A percentile compares a stretch with the other conserved stretches of the same genome.
Conservation (phyloP, 2,113 vertebrate genomes). For the Nothobranchius furzeri region DNA sequence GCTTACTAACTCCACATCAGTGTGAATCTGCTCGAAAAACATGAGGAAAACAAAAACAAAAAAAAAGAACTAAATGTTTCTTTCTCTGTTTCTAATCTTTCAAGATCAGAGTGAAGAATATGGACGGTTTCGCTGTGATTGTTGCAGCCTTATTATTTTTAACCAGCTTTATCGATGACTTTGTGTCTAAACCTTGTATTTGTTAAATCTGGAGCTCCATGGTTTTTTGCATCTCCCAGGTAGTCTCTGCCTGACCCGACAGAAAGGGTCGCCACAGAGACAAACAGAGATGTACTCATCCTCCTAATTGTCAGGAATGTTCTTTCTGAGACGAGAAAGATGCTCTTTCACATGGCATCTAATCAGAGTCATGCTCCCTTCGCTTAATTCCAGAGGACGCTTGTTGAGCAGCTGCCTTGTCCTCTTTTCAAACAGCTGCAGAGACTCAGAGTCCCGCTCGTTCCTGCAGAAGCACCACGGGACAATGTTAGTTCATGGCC, state of each 20-base stretch:
- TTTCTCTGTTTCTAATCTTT: not conserved
- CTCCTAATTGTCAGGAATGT: conserved; percentile 78
- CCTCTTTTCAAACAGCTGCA: conserved; percentile 56
- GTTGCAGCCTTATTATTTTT: too few species aligned
- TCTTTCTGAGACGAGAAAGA: conserved; percentile 75
- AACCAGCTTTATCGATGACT: not conserved
- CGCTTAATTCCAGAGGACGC: conserved; percentile 71
- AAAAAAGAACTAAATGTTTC: not conserved
- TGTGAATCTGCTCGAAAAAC: conserved; percentile 12
- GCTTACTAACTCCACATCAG: not conserved
- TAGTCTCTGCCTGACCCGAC: conserved; percentile 64
- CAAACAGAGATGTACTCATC: conserved; percentile 75
- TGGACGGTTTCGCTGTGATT: not conserved
- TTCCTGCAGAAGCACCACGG: conserved; percentile 29
- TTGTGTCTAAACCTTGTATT: conserved; percentile 29
- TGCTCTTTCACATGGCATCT: conserved; percentile 74
- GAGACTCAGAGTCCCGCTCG: conserved; percentile 34
- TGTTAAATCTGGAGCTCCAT: conserved; percentile 30
- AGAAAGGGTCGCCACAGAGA: conserved; percentile 55
- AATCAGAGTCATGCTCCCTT: conserved; percentile 79
- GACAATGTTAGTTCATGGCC: conserved; percentile 48
- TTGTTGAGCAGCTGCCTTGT: conserved; percentile 77
- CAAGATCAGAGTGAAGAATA: not conserved
- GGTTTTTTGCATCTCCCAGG: conserved; percentile 55
- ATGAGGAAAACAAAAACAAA: conserved; percentile 1